Evolutionary conservation across 2,888 invertebrate species (phyloP).

Genomic region (Pseudanteris insignis): DNA sequence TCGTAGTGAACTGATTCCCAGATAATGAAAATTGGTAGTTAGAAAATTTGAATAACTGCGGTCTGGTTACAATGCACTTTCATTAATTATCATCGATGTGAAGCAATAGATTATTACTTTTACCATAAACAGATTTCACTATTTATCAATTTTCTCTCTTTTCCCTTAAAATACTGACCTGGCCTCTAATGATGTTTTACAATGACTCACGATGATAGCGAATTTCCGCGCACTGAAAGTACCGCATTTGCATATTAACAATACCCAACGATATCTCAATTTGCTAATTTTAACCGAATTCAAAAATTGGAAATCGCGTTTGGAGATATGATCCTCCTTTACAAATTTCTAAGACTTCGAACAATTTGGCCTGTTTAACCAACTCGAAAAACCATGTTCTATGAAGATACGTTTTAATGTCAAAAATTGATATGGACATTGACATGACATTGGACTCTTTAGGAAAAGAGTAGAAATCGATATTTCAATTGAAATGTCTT

Average conservation of each 20-base stretch:
- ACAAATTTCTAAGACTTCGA: no score
- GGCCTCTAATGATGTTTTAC: conserved; percentile 18
- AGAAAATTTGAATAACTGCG: conserved; percentile 9
- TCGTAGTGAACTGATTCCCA: conserved; percentile 7
- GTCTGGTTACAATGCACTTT: conserved; percentile 1
- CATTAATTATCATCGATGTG: conserved; percentile 17
- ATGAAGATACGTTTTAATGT: no score
- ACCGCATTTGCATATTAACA: conserved; percentile 15
- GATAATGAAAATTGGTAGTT: conserved; percentile 3
- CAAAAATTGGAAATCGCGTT: no score
- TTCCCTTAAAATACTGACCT: conserved; percentile 8
- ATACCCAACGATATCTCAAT: no score
- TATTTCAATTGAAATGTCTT: no score
- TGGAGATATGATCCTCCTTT: no score
- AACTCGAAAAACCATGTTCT: no score
- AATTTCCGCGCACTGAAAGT: conserved; percentile 12
- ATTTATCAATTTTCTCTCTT: conserved; percentile 11
- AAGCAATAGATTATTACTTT: conserved; percentile 12
- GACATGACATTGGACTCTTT: no score
- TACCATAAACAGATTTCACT: conserved; percentile 10
- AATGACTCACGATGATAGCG: conserved; percentile 9
- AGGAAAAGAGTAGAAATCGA: no score
- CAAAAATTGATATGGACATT: no score
- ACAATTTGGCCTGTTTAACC: no score
- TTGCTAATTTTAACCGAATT: no score